Evolutionary conservation across 2,797 vertebrate genomes (phyloP), one percentile per base, ranked within the genome.

Genomic region (Siniperca scherzeri): DNA sequence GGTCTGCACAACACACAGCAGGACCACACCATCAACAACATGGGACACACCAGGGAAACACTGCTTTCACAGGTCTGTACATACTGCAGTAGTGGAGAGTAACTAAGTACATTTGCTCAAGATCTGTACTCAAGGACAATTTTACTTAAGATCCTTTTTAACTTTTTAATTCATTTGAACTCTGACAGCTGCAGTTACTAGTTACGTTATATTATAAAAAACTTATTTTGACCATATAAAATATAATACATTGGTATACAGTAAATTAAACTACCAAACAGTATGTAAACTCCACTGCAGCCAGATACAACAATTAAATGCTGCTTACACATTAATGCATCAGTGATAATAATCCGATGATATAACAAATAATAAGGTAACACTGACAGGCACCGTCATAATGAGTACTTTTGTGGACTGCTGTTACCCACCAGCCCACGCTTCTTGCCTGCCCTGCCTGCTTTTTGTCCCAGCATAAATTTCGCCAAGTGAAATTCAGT

Each of bases 1-100:
- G 94, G 92, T 97, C 98, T 99, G 65, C 89, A 88, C 82, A 89
- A 93, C 85, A 94, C 88, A 94, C 81, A 93, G 79, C 74, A 75
- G 83, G 86, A 88, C 88, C 91, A 91, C 77, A 78, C 33, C 71
- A 36, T 79, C 85, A 90, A 53, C 78, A 76, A 78, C 84, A 76
- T n/a, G 57, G 82, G 70, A 93, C 77, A 83, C 66, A 57, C 13
- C n/a, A 19, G 42, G 55, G 38, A 78, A 25, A 77, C 33, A 74
- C 64, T 11, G 59, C 30, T 17, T 1, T 22, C 2, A 76, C 62
- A 42, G 7, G 40, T 42, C 40, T 42, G 42, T 6, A 21, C 42
- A 57, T 21, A 6, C 71, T 57, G 27, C 66, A 66, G 16, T 1
- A 33, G 3, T 27, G 17, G 42, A 46, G 0, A 55, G 42, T 27